Evolutionary conservation across 2,797 vertebrate species (phyloP).

Genomic region (Amniataba percoides): DNA sequence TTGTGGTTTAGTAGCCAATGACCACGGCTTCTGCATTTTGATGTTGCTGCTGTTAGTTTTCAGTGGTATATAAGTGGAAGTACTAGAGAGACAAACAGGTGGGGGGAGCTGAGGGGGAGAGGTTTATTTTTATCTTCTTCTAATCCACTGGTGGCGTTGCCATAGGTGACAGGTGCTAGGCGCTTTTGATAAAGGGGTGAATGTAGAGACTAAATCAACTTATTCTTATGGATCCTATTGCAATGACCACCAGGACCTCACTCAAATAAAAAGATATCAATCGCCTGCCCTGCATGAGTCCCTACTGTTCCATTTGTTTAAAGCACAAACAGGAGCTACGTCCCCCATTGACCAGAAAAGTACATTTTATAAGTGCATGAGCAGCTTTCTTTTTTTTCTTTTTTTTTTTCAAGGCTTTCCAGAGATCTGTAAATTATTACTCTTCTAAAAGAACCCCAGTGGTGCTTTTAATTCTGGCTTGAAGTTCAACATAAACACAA

Average conservation of each 20-base stretch:
- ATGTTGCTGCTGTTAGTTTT: constrained; percentile 25
- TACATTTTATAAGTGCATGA: constrained; percentile 19
- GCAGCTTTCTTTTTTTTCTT: constrained; percentile 14
- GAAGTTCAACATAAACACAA: constrained; percentile 51
- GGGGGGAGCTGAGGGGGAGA: background rate
- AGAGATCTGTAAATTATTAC: constrained; percentile 47
- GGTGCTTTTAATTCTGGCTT: constrained; percentile 47
- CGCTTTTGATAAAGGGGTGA: constrained; percentile 47
- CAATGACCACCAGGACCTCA: constrained; percentile 6
- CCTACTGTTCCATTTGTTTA: constrained; percentile 31
- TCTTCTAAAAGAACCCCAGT: constrained; percentile 35
- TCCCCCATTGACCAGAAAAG: constrained; percentile 25
- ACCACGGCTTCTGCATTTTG: constrained; percentile 33
- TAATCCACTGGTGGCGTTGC: constrained; percentile 33
- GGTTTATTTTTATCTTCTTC: constrained; percentile 44
- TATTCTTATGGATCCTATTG: constrained; percentile 36
- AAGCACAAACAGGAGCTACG: constrained; percentile 41
- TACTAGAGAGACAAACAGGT: constrained; percentile 9
- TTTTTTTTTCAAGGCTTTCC: constrained; percentile 1
- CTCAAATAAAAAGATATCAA: constrained; percentile 32
- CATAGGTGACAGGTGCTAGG: constrained; percentile 45
- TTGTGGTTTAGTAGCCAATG: constrained; percentile 41
- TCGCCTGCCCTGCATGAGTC: constrained; percentile 1
- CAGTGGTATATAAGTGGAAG: constrained; percentile 8
- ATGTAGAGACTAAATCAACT: constrained; percentile 36